Base-by-base conservation (phyloP, 1,140 invertebrate species). In the Charaxes varanes region DNA sequence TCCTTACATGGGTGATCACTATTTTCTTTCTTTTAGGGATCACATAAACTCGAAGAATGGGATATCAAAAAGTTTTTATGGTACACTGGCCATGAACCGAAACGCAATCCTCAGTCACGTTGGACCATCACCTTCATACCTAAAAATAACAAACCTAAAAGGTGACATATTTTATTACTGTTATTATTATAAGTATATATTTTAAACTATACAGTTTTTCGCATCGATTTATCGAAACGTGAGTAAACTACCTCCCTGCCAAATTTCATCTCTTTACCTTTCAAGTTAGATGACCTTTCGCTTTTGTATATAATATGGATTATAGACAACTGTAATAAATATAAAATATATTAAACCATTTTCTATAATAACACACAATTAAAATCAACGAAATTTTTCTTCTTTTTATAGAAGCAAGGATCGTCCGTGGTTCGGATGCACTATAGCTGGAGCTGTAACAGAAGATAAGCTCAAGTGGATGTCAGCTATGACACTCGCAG, bases 11-110 rank as follows among this genome's bases (percentile, higher is more conserved):
- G 22, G 7, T 24, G n/a, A 10, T 24, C 22, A 8, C 3, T 13
- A 11, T 27, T 13, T 10, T 27, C 7, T 33, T 24, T 47, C 47
- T 74, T 81, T 45, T 53, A 90, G 84, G 88, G 89, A 51, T 87
- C 88, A 0, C 68, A 85, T 6, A 88, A 89, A 64, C 57, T 92
- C 5, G 87, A 87, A 38, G 89, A 89, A 41, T 94, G 92, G 92
- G 87, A 88, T 52, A 87, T 94, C 11, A 91, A 94, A 68, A 91
- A 94, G 63, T 88, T 94, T 24, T 67, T 90, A 4, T 93, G 92
- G 90, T 96, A 95, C 78, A 80, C 93, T 40, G 94, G 94, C 5
- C 88, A 91, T 61, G 94, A 96, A 61, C 67, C 89, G 1, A 94
- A 94, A 66, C 83, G 93, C 36, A 91, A 90, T 71, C 90, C 93